Evolutionary conservation across 2,797 vertebrate genomes (phyloP).

Genomic region (Ctenosaura bakeri): DNA sequence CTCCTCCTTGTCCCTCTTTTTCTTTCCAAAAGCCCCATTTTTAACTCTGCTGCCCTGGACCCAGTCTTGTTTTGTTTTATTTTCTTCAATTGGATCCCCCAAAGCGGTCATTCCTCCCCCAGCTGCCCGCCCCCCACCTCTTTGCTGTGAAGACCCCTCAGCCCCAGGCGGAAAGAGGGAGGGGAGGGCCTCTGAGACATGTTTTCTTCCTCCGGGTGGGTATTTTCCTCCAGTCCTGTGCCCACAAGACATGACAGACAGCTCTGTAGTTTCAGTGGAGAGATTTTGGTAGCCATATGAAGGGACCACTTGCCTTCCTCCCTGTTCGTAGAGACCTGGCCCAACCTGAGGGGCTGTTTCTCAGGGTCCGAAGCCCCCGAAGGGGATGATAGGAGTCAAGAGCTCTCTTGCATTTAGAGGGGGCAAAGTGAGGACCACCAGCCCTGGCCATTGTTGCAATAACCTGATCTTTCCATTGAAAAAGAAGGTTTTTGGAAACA

Average conservation of each 20-base stretch:
- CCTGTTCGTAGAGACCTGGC: not conserved
- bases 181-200: not conserved
- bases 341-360: not conserved
- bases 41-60: not conserved
- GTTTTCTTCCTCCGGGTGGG: no score
- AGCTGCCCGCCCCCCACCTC: not conserved
- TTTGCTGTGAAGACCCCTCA: no score
- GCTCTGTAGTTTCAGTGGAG: not conserved
- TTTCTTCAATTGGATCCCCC: not conserved
- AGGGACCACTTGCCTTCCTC: not conserved
- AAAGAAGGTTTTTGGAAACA: no score
- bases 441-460: not conserved
- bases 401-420: no score
- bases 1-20: not conserved
- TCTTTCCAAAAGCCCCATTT: not conserved
- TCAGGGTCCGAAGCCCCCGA: not conserved
- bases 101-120: not conserved
- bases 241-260: no score
- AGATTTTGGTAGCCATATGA: no score
- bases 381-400: not conserved
- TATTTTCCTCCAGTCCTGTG: no score
- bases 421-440: not conserved
- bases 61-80: not conserved
- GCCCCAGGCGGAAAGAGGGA: no score
- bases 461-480: no score